Conservation (phyloP, 2,888 invertebrate genomes). For the Limenitis camilla region DNA sequence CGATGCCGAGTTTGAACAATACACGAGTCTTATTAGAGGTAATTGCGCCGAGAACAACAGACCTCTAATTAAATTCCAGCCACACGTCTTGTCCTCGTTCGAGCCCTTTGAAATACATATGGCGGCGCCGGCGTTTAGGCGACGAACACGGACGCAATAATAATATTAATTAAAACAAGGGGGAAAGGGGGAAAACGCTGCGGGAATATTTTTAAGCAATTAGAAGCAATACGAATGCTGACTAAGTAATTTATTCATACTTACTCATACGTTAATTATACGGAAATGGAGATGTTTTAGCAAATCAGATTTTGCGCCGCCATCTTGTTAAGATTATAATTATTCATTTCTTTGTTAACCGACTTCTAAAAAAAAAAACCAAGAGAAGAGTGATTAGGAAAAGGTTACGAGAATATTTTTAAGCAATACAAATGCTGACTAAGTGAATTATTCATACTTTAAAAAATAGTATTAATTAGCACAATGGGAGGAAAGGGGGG, state of each 20-base stretch:
- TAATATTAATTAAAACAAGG: conserved; percentile 5
- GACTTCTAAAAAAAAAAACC: too few relatives aligned
- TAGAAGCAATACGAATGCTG: background rate
- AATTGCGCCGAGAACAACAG: conserved; percentile 24
- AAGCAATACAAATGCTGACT: too few relatives aligned
- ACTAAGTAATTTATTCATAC: background rate
- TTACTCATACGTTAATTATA: too few relatives aligned
- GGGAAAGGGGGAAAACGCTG: background rate
- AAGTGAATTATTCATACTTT: too few relatives aligned
- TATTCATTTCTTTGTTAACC: too few relatives aligned
- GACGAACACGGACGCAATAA: conserved; percentile 4
- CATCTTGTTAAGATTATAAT: too few relatives aligned
- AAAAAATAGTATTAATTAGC: too few relatives aligned
- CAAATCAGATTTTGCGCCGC: too few relatives aligned
- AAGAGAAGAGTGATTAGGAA: too few relatives aligned
- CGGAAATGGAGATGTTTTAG: too few relatives aligned
- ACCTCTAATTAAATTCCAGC: conserved; percentile 28
- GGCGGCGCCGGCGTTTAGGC: conserved; percentile 5
- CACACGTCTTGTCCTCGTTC: conserved; percentile 18
- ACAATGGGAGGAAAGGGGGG: too few relatives aligned
- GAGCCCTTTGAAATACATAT: conserved; percentile 10
- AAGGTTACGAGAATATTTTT: too few relatives aligned
- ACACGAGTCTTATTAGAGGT: conserved; percentile 22
- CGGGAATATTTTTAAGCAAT: background rate
- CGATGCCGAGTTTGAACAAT: conserved; percentile 14